Evolutionary conservation across 35 echinoderm and acorn worm genomes (phyloP), one percentile per base, ranked within the genome.

Genomic region (Nesometra sesokonis): DNA sequence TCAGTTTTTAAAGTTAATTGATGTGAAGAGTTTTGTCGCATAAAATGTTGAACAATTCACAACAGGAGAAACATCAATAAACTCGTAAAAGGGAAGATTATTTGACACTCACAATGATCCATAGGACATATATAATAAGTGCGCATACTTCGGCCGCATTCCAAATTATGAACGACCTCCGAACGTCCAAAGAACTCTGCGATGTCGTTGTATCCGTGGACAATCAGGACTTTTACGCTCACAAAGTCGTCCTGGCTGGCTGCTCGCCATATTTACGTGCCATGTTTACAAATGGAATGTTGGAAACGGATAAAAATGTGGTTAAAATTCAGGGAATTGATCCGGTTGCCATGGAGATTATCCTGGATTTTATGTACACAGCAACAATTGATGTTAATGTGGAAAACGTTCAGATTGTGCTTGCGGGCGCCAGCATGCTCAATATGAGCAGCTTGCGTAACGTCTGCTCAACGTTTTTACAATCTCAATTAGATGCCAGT

Each of bases 271-370:
- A 99, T 82, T 93, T 99, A 11, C 89, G 93, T 15, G 96, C 96
- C 33, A 99, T 99, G 96, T 99, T 99, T 80, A 99, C 96, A 17
- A 99, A 99, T 84, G 96, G 96, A 17, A 99, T 99, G 96, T 80
- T 92, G 81, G 96, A 99, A 46, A 94, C 96, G 3, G 90, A 87
- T 3, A 92, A 99, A 47, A 88, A 91, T 77, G 80, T 90, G 30
- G 88, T 99, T 19, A 93, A 99, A 85, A 99, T 99, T 31, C 96
- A 91, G 32, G 96, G 96, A 32, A 91, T 99, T 27, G 96, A 99
- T 34, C 96, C 96, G 0, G 90, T 93, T 46, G 96, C 96, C 76
- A 99, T 99, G 96, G 92, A 99, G 79, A 94, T 99, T 36, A 93
- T 99, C 43, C 57, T 99, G 87, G 86, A 86, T 34, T 99, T 99